Base-by-base conservation (phyloP, 2,797 vertebrate species). In the Xenops minutus region DNA sequence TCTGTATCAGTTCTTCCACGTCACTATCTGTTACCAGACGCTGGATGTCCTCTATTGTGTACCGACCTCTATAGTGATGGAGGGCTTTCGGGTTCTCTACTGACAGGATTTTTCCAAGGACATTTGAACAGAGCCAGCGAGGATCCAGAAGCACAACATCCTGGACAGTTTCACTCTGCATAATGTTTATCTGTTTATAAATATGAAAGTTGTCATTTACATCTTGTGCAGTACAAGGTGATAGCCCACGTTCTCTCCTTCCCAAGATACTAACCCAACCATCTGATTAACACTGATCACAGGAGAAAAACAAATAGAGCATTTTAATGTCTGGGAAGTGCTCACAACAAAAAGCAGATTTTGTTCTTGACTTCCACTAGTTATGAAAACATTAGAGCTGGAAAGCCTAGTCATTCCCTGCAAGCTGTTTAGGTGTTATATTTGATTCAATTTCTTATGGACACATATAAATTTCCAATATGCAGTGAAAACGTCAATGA, bases 91-190 rank as follows among this genome's bases (percentile, higher is more conserved):
- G 99, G 13, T 98, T 99, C 97, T 99, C 99, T 63, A 98, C 98
- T 0, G 99, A 99, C 7, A 99, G 98, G 91, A 99, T 98, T 95
- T 98, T 99, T 88, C 98, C 99, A 37, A 99, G 98, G 68, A 99
- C 97, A 10, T 93, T 98, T 97, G 98, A 98, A 97, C 99, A 99
- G 68, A 99, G 98, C 99, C 99, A 99, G 73, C 99, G 98, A 26
- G 99, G 99, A 96, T 99, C 99, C 96, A 99, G 97, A 68, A 99
- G 98, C 32, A 99, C 98, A 30, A 99, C 99, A 5, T 99, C 99
- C 98, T 99, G 99, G 49, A 99, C 99, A 3, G 99, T 99, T 97
- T 99, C 99, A 85, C 99, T 99, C 98, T 99, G 99, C 98, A 99
- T 99, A 97, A 99, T 98, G 97, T 99, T 99, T 93, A 99, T 99